Percentiles rank a stretch among this genome's conserved stretches.
Evolutionary conservation across 2,888 invertebrate genomes (phyloP).

Genomic region (Pristionchus mayeri): DNA sequence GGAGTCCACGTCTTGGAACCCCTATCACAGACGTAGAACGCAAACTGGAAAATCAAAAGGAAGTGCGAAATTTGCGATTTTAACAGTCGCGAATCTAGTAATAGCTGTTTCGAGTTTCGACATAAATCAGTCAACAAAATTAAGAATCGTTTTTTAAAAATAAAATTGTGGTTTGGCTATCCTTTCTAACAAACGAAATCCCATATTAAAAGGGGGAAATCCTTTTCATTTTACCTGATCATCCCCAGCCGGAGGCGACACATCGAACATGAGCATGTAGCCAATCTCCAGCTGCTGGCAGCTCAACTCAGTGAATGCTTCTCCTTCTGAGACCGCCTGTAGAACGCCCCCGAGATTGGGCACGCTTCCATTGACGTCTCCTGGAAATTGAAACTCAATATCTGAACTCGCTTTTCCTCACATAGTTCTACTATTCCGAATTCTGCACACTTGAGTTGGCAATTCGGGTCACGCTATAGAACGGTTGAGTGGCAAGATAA

Average conservation of each 20-base stretch:
- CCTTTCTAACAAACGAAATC: no score
- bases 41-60: background rate
- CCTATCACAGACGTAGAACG: background rate
- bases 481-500: no score
- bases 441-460: no score
- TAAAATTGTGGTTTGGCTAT: no score
- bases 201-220: background rate
- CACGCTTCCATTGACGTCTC: background rate
- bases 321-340: background rate
- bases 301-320: slow-evolving; percentile 5
- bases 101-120: no score
- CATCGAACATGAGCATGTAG: slow-evolving; percentile 10
- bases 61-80: no score
- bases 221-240: background rate
- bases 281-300: slow-evolving; percentile 25
- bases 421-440: no score
- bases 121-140: no score
- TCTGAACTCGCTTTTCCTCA: no score
- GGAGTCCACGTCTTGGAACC: slow-evolving; percentile 9
- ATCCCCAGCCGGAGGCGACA: background rate
- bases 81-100: no score
- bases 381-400: background rate
- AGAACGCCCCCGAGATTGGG: background rate
- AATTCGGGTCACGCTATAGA: no score
- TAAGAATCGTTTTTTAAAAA: no score